These are phyloP conservation scores for Thalassoma bifasciatum DNA, from an alignment of 2,113 vertebrate species.

Conservation along the genomic window DNA sequence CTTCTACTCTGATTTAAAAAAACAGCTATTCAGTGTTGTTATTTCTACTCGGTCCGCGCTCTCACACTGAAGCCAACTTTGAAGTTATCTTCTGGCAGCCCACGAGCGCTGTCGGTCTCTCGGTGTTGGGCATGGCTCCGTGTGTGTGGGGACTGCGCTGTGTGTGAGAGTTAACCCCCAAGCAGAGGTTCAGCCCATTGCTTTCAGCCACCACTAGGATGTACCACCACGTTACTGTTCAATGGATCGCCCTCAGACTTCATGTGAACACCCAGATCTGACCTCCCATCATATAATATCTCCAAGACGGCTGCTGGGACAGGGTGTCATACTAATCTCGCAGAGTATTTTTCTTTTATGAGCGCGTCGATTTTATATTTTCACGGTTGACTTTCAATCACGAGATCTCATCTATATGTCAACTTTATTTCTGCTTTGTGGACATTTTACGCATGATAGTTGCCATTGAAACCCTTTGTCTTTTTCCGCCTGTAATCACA, in stretches of 20 bases:
- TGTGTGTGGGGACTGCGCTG: constrained; percentile 69
- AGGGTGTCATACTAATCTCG: constrained; percentile 29
- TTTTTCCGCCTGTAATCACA: not conserved
- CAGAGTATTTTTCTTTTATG: constrained; percentile 5
- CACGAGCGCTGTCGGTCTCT: constrained; percentile 52
- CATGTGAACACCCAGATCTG: constrained; percentile 67
- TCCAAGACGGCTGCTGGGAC: constrained; percentile 2
- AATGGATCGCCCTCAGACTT: constrained; percentile 63
- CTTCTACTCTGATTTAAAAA: constrained; percentile 12
- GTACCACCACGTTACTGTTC: constrained; percentile 85
- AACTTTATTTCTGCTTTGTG: constrained; percentile 17
- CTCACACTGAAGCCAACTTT: constrained; percentile 55
- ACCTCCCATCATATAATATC: constrained; percentile 68
- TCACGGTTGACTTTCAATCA: constrained; percentile 13
- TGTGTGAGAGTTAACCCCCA: constrained; percentile 81
- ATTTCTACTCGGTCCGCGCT: constrained; percentile 10
- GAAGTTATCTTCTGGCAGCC: constrained; percentile 56
- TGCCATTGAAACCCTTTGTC: not conserved
- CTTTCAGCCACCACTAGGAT: constrained; percentile 86
- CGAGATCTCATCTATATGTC: not conserved
- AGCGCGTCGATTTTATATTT: constrained; percentile 8
- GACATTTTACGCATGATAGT: constrained; percentile 24
- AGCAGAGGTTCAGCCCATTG: constrained; percentile 84
- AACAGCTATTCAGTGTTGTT: constrained; percentile 16
- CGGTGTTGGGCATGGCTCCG: constrained; percentile 66